Evolutionary conservation across 2,888 invertebrate species (phyloP).

Genomic region (Nineta flava): DNA sequence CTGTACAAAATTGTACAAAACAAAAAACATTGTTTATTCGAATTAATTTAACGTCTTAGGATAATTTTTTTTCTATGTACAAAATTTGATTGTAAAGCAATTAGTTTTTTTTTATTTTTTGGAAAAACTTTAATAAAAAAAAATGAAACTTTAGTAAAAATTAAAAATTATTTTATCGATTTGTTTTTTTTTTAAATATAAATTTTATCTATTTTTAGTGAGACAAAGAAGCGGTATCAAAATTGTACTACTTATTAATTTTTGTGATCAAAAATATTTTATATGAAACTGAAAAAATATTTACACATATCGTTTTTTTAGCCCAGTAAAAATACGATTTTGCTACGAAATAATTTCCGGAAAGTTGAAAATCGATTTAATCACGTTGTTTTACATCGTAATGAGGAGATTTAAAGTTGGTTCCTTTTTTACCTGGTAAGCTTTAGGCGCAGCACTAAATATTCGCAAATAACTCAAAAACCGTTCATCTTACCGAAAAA

Average conservation of each 20-base stretch:
- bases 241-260: constrained; percentile 5
- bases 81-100: not conserved
- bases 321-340: too few species aligned
- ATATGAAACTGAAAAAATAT: not conserved
- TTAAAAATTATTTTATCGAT: not conserved
- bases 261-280: not conserved
- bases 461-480: too few species aligned
- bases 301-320: too few species aligned
- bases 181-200: not conserved
- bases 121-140: not conserved
- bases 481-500: too few species aligned
- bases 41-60: too few species aligned
- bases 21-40: too few species aligned
- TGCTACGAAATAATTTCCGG: too few species aligned
- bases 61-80: not conserved
- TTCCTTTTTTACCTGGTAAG: too few species aligned
- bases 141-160: not conserved
- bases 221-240: constrained; percentile 5
- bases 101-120: not conserved
- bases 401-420: too few species aligned
- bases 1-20: not conserved
- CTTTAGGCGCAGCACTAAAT: too few species aligned
- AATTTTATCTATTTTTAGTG: not conserved
- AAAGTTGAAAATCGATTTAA: too few species aligned
- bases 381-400: too few species aligned